Conservation (phyloP, 2,797 vertebrate genomes). For the Botia almorhae region DNA sequence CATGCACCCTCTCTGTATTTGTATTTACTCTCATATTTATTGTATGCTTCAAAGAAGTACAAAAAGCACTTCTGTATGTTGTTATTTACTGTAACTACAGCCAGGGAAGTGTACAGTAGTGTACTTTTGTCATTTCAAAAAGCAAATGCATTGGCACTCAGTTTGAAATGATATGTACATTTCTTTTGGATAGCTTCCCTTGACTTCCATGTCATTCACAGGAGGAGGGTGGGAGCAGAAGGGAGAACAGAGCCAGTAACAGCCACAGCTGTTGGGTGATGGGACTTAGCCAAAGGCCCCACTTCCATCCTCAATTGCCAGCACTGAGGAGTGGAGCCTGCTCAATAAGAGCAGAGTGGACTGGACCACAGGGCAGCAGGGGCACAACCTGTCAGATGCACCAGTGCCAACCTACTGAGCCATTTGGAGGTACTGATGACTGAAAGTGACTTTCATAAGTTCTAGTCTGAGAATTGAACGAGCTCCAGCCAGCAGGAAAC, state of each 20-base stretch:
- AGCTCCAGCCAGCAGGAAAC: slow-evolving; percentile 20
- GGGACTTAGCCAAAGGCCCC: slow-evolving; percentile 51
- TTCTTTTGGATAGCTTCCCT: slow-evolving; percentile 31
- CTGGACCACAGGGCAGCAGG: slow-evolving; percentile 48
- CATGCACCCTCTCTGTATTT: too few species aligned
- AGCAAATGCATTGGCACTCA: slow-evolving; percentile 2
- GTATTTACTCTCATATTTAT: too few species aligned
- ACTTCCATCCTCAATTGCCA: slow-evolving; percentile 50
- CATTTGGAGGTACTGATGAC: slow-evolving; percentile 74
- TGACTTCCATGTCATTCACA: slow-evolving; percentile 57
- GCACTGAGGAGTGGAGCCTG: slow-evolving; percentile 39
- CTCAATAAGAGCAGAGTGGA: slow-evolving; percentile 43
- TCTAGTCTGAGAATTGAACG: slow-evolving; percentile 52
- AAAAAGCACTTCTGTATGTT: too few species aligned
- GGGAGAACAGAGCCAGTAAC: slow-evolving; percentile 40
- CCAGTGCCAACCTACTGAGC: slow-evolving; percentile 61
- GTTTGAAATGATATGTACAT: slow-evolving; percentile 23
- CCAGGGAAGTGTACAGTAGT: too few species aligned
- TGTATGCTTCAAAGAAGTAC: too few species aligned
- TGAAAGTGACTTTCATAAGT: slow-evolving; percentile 82
- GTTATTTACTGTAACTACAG: too few species aligned
- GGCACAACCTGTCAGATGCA: slow-evolving; percentile 60
- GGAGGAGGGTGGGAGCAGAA: slow-evolving; percentile 50
- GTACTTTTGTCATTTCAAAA: neutral
- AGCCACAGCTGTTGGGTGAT: slow-evolving; percentile 57